Evolutionary conservation across 2,797 vertebrate species (phyloP), one percentile per base, ranked within the genome.

Genomic region (Silurus lanzhouensis): DNA sequence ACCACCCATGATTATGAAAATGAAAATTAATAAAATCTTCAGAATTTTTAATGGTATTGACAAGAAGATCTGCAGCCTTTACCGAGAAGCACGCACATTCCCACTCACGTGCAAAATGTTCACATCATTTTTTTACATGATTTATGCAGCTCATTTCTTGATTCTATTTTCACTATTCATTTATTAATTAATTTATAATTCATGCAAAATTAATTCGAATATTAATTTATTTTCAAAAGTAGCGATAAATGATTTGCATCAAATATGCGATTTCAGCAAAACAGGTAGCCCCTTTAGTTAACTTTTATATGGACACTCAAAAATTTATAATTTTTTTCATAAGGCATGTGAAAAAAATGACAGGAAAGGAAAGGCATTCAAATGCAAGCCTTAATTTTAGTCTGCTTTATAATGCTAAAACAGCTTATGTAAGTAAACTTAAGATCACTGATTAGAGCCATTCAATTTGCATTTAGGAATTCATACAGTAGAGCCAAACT

Each of bases 1-100:
- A 93, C 92, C 81, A 72, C 90, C 93, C 91, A 88, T 87, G 93
- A 95, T 94, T 91, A 91, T 93, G 67, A 75, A 81, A 60, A 38
- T 77, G 82, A 67, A 81, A 75, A 72, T 83, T 25, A 58, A 71
- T 74, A 27, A 83, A 60, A 46, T 64, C 58, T 57, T 22, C 61
- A 14, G 58, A 66, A 57, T 81, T 71, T 60, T 70, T 57, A 58
- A 15, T 57, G 78, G 44, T 60, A 60, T 82, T 76, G 75, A 76
- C 19, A 55, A 57, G 25, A 2, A 31, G 57, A 76, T 57, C 15
- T 27, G 8, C 1, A 6, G 38, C 15, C 68, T 8, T 46, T 12
- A 12, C 19, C 10, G 38, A 71, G 44, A 46, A 22, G 3, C 68
- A 46, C 60, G 19, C 17, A 71, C 20, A 70, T 27, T 9, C 14